Conservation (phyloP, 2,888 invertebrate species). For the Prenolepis imparis region DNA sequence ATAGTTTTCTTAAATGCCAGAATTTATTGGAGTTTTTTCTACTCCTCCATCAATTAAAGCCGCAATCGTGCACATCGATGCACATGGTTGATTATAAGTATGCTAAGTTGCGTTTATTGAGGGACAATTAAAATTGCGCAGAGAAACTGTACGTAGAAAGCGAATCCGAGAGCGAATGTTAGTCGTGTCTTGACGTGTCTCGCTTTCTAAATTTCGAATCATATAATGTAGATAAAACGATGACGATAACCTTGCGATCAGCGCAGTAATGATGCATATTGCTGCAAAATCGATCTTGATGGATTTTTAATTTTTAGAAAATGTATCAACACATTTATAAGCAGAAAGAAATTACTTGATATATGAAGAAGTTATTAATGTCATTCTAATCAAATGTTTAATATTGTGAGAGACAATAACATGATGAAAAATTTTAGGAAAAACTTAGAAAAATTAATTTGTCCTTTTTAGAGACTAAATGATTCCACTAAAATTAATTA, state of each 20-base stretch:
- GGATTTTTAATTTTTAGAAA: neutral
- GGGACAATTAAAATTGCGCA: neutral
- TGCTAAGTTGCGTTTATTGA: neutral
- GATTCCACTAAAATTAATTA: too few species aligned
- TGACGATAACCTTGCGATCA: neutral
- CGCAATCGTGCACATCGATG: neutral
- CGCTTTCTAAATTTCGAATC: conserved; percentile 40
- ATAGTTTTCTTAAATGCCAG: neutral
- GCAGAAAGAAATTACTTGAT: neutral
- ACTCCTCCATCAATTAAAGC: neutral
- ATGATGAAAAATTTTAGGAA: neutral
- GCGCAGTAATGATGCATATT: neutral
- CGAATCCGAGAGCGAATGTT: conserved; percentile 17
- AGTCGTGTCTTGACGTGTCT: neutral
- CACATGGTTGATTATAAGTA: conserved; percentile 4
- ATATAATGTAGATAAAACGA: neutral
- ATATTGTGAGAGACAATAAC: neutral
- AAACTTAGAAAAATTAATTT: too few species aligned
- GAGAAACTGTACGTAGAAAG: conserved; percentile 32
- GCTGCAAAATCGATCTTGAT: neutral
- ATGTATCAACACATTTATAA: neutral
- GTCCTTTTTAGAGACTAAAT: too few species aligned
- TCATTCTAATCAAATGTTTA: neutral
- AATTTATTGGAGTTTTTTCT: neutral
- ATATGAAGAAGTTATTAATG: neutral